Evolutionary conservation across 1,140 invertebrate genomes (phyloP).

Genomic region (Zaprionus capensis): DNA sequence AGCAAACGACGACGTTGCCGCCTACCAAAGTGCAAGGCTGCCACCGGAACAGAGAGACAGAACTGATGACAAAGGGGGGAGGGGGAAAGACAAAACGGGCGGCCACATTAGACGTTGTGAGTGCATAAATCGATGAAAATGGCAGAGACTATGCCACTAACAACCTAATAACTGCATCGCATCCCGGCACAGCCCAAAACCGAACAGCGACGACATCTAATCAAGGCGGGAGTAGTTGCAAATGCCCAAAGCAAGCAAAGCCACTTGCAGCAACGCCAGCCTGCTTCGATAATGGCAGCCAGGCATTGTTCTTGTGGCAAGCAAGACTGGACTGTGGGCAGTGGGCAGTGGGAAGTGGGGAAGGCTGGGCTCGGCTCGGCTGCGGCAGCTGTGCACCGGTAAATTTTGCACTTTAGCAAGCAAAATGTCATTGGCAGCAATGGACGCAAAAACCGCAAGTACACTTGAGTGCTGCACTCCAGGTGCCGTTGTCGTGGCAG

Average conservation of each 20-base stretch:
- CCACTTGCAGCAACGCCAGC: conserved; percentile 65
- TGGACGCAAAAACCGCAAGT: conserved; percentile 82
- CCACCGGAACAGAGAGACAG: neutral
- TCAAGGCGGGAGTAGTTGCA: conserved; percentile 60
- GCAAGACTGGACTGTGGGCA: conserved; percentile 44
- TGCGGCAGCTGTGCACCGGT: conserved; percentile 61
- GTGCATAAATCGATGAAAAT: conserved; percentile 81
- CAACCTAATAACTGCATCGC: conserved; percentile 77
- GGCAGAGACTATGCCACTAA: conserved; percentile 78
- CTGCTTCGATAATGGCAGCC: conserved; percentile 23
- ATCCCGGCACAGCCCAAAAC: conserved; percentile 36
- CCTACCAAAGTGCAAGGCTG: conserved; percentile 35
- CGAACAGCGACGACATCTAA: conserved; percentile 69
- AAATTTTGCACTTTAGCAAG: conserved; percentile 82
- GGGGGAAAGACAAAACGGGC: conserved; percentile 17
- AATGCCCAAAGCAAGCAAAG: conserved; percentile 72
- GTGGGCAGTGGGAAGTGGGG: conserved; percentile 9
- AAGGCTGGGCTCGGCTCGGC: neutral
- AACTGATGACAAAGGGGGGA: neutral
- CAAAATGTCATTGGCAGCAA: conserved; percentile 81
- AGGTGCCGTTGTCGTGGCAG: conserved; percentile 68
- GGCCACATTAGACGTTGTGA: conserved; percentile 73
- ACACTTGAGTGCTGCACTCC: conserved; percentile 82
- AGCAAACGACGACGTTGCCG: conserved; percentile 49
- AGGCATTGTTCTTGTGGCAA: conserved; percentile 65